Evolutionary conservation across 2,888 invertebrate genomes (phyloP).

Genomic region (Drosophila ezoana): DNA sequence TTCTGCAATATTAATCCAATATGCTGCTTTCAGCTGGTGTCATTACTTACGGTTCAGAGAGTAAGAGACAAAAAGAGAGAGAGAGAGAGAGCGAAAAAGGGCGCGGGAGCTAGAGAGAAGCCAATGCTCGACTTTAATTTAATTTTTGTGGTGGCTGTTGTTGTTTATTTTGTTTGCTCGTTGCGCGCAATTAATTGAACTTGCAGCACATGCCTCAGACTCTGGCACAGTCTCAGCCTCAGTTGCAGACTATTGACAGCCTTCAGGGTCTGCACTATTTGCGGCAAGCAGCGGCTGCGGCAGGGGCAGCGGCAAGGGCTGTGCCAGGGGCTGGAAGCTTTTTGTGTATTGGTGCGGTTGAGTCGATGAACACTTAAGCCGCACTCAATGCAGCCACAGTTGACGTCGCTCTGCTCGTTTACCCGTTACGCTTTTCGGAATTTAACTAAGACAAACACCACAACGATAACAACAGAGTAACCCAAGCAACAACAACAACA

Average conservation of each 20-base stretch:
- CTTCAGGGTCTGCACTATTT: constrained; percentile 49
- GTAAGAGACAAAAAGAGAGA: constrained; percentile 7
- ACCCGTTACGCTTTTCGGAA: constrained; percentile 77
- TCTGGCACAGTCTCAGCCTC: constrained; percentile 19
- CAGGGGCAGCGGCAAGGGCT: neutral
- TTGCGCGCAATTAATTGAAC: constrained; percentile 83
- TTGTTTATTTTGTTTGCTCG: constrained; percentile 72
- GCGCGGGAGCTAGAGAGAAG: constrained; percentile 11
- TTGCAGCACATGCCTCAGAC: constrained; percentile 69
- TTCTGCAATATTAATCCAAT: neutral
- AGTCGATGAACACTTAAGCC: constrained; percentile 79
- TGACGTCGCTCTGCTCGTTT: constrained; percentile 67
- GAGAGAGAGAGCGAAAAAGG: constrained; percentile 1
- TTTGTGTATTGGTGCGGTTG: constrained; percentile 69
- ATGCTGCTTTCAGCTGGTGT: constrained; percentile 32
- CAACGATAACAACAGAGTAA: constrained; percentile 75
- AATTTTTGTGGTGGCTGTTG: constrained; percentile 81
- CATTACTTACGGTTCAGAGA: constrained; percentile 14
- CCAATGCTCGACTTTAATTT: constrained; percentile 81
- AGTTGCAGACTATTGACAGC: constrained; percentile 76
- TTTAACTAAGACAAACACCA: constrained; percentile 79
- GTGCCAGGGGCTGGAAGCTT: neutral
- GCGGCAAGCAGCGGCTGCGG: neutral
- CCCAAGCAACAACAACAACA: constrained; percentile 39
- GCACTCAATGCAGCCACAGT: constrained; percentile 71